phyloP scores from a whole-genome alignment of 1,140 invertebrate species.

The Neelides sp. region DNA sequence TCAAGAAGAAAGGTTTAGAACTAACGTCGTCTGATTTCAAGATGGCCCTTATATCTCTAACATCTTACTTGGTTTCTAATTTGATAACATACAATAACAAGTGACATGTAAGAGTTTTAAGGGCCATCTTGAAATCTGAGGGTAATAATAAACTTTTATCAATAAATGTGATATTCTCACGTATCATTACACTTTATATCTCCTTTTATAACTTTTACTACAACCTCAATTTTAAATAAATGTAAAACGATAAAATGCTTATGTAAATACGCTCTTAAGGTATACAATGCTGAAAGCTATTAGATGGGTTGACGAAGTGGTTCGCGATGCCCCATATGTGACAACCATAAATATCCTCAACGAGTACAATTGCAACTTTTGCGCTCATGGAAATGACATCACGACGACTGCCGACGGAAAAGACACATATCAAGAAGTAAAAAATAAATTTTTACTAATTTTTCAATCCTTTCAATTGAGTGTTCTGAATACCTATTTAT shows the following conservation, averaged over 20 bases:
- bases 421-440: conserved; percentile 46
- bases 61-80: too few relatives aligned
- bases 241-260: neutral
- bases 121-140: too few relatives aligned
- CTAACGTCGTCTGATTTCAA: too few relatives aligned
- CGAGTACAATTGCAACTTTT: conserved; percentile 52
- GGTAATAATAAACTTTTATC: too few relatives aligned
- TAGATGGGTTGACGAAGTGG: conserved; percentile 57
- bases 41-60: too few relatives aligned
- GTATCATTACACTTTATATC: too few relatives aligned
- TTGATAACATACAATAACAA: too few relatives aligned
- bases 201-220: too few relatives aligned
- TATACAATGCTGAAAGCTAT: conserved; percentile 55
- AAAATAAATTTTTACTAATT: conserved; percentile 27
- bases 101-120: too few relatives aligned
- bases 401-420: conserved; percentile 46
- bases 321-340: conserved; percentile 52
- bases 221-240: neutral
- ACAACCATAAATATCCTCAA: conserved; percentile 52
- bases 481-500: neutral
- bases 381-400: conserved; percentile 53
- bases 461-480: neutral
- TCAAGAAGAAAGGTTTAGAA: conserved; percentile 44
- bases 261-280: too few relatives aligned
- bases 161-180: too few relatives aligned